Evolutionary conservation across 2,888 invertebrate species (phyloP), one percentile per base, ranked within the genome.

Genomic region (Agrilus biguttatus): DNA sequence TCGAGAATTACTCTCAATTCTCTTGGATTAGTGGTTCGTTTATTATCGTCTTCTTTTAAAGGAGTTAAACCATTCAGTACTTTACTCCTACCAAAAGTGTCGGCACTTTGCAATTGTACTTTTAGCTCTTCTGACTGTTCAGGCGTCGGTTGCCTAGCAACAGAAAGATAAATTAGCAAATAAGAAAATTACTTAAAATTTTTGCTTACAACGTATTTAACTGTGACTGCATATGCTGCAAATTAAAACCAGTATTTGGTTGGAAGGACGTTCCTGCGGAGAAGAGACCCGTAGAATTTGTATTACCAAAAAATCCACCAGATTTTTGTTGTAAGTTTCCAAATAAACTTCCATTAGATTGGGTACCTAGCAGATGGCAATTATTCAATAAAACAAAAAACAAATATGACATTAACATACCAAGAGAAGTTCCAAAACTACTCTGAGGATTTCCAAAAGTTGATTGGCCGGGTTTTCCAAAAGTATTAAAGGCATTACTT

Each of bases 221-320:
- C 32, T 55, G 58, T 35, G 53, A 55, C 41, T 54, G 55, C 21
- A 47, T 48, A 6, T 55, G 14, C 28, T 43, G 46, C 32, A 52
- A 37, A 14, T 41, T 42, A 39, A 49, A 51, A 12, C 44, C 40
- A 23, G 45, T 43, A n/a, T 45, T 44, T 14, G 42, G 39, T 44
- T 41, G 45, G 33, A 45, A 47, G 12, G 14, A 10, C 4, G 28
- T 28, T 10, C 28, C 28, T 10, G 10, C 28, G 7, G 28, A 28
- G 28, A 28, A 28, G 28, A 17, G 1, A 19, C 19, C 8, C 2
- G 50, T 51, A 5, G 50, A 34, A 8, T 44, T 45, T 1, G 69
- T 60, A 49, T 60, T 72, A 4, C 73, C 73, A 55, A 80, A 79
- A 5, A 80, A 55, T 3, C 67, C 64, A 7, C 69, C 69, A 1